phyloP scores from a whole-genome alignment of 2,113 vertebrate genomes.

The Lagopus leucura region DNA sequence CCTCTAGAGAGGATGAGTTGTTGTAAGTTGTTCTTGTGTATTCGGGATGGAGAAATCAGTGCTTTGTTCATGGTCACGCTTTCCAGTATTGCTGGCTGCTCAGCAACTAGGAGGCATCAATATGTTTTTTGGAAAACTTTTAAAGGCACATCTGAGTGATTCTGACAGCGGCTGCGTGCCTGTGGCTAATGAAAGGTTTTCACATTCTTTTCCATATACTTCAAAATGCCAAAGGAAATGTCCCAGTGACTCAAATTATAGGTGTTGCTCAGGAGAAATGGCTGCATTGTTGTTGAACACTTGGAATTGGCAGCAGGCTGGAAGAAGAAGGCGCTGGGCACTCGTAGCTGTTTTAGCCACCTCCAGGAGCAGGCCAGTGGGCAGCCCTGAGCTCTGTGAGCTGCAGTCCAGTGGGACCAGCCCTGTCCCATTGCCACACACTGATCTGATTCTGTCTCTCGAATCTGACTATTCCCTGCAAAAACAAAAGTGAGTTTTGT shows the following conservation, averaged over 20 bases:
- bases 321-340: not conserved
- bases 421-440: not conserved
- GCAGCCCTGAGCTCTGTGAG: not conserved
- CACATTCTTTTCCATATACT: constrained; percentile 48
- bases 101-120: not conserved
- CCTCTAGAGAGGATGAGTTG: not conserved
- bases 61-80: not conserved
- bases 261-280: constrained; percentile 42
- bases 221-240: constrained; percentile 68
- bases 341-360: not conserved
- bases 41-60: not conserved
- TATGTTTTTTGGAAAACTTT: not conserved
- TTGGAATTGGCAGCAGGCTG: constrained; percentile 53
- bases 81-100: not conserved
- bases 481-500: not conserved
- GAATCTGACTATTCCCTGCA: not conserved
- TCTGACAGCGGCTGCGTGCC: constrained; percentile 3
- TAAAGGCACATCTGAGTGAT: not conserved
- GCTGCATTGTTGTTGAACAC: constrained; percentile 53
- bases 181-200: constrained; percentile 59
- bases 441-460: not conserved
- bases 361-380: not conserved
- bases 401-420: not conserved
- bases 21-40: not conserved
- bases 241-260: constrained; percentile 65